A percentile compares a stretch with the other conserved stretches of the same genome.
Conservation (phyloP, 2,113 vertebrate genomes). For the Plectropomus leopardus region DNA sequence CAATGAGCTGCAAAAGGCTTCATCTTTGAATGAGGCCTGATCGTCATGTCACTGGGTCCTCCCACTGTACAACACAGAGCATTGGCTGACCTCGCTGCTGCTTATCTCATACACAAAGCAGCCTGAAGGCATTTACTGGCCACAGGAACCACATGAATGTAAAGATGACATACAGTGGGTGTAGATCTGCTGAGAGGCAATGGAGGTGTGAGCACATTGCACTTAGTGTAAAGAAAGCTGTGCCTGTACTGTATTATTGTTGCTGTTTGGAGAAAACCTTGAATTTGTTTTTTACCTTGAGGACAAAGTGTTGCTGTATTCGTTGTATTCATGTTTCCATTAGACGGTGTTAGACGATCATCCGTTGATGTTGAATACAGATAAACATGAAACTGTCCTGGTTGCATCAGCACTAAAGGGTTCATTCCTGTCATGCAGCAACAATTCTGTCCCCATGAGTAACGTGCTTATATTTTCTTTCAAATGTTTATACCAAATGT, state of each 20-base stretch:
- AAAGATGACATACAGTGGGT: background rate
- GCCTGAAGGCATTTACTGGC: background rate
- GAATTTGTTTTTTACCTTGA: background rate
- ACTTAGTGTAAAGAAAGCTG: background rate
- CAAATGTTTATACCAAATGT: background rate
- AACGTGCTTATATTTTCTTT: background rate
- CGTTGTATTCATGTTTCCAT: background rate
- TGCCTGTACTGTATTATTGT: background rate
- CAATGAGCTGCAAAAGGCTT: background rate
- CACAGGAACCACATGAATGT: background rate
- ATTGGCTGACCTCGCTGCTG: background rate
- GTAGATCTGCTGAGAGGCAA: background rate
- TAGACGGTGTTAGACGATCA: background rate
- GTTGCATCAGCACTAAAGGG: background rate
- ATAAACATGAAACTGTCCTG: background rate
- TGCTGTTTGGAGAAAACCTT: background rate
- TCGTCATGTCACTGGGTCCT: background rate
- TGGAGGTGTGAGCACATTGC: background rate
- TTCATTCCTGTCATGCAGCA: background rate
- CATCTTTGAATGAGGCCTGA: slow-evolving; percentile 20
- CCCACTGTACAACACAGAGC: background rate
- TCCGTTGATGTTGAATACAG: background rate
- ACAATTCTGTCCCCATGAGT: background rate
- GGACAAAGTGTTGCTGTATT: background rate
- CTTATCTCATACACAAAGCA: slow-evolving; percentile 3